Base-by-base conservation (phyloP, 2,888 invertebrate species). In the Melipona beecheii region DNA sequence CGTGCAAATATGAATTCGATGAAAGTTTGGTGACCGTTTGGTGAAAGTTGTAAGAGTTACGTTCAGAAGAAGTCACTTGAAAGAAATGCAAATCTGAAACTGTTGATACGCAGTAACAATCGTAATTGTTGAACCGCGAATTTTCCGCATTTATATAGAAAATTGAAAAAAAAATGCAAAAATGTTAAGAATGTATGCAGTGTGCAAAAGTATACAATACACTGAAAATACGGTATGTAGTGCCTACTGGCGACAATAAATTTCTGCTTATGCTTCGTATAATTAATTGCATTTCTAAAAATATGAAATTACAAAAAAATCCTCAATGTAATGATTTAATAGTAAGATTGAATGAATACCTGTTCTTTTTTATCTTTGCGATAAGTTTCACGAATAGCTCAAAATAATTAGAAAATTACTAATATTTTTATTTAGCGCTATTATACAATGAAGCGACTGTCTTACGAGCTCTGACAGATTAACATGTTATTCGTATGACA, bases 401-500 rank as follows among this genome's bases (percentile, higher is more conserved):
- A 43, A 43, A 43, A 43, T 9, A 43, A 43, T 43, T 43, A 11
- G 43, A 43, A 11, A 43, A 43, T 43, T 9, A 43, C 36, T 36
- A 31, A 4, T 31, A 36, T 43, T 43, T 43, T 11, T 43, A 43
- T 43, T 43, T 43, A 58, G n/a, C 56, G n/a, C 13, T 15, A n/a
- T n/a, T 58, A 58, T 15, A 58, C n/a, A 58, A 58, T 58, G n/a
- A 58, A n/a, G 56, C n/a, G 13, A 58, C 5, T 24, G 56, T n/a
- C 13, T n/a, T 5, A 58, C 5, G 56, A 2, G 24, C 56, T 15
- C 31, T n/a, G 15, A 58, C 24, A 56, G 24, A 58, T n/a, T 58
- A n/a, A 58, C 56, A 58, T n/a, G 56, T 58, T 58, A 58, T n/a
- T 58, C 56, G 56, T 58, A 13, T n/a, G n/a, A 58, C 43, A 43